A percentile compares a stretch with the other conserved stretches of the same genome.
phyloP scores from a whole-genome alignment of 1,140 invertebrate species.

The Neomicropteryx cornuta region DNA sequence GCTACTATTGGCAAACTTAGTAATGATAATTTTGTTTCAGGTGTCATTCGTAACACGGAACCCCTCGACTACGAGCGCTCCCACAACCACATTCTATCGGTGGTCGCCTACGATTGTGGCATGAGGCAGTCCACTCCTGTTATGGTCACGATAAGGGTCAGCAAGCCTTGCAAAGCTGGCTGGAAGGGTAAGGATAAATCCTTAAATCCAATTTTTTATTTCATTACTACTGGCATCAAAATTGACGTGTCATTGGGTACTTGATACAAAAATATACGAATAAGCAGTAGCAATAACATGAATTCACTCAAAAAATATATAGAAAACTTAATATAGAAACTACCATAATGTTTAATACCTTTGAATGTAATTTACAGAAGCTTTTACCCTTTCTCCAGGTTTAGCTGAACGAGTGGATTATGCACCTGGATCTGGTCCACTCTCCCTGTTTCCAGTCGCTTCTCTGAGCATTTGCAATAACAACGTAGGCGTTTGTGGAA shows the following conservation, averaged over 20 bases:
- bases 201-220: too few species aligned
- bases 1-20: background rate
- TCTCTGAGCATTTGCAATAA: slow-evolving; percentile 82
- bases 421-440: slow-evolving; percentile 66
- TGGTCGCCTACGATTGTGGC: slow-evolving; percentile 93
- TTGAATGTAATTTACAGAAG: too few species aligned
- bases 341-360: too few species aligned
- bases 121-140: slow-evolving; percentile 83
- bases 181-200: slow-evolving; percentile 57
- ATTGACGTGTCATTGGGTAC: too few species aligned
- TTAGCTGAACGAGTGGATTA: slow-evolving; percentile 87
- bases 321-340: too few species aligned
- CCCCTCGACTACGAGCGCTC: slow-evolving; percentile 81
- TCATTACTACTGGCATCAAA: too few species aligned
- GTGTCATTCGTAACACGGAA: slow-evolving; percentile 82
- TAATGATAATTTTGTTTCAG: slow-evolving; percentile 26
- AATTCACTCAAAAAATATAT: too few species aligned
- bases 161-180: slow-evolving; percentile 57
- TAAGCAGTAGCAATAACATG: too few species aligned
- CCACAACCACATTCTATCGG: slow-evolving; percentile 92
- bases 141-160: slow-evolving; percentile 90
- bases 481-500: slow-evolving; percentile 54
- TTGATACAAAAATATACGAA: too few species aligned
- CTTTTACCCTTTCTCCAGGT: too few species aligned
- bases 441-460: slow-evolving; percentile 71